A percentile compares a stretch with the other conserved stretches of the same genome.
These are phyloP conservation scores for Anguilla japonica DNA, from an alignment of 2,113 vertebrate genomes.

Conservation along the genomic window DNA sequence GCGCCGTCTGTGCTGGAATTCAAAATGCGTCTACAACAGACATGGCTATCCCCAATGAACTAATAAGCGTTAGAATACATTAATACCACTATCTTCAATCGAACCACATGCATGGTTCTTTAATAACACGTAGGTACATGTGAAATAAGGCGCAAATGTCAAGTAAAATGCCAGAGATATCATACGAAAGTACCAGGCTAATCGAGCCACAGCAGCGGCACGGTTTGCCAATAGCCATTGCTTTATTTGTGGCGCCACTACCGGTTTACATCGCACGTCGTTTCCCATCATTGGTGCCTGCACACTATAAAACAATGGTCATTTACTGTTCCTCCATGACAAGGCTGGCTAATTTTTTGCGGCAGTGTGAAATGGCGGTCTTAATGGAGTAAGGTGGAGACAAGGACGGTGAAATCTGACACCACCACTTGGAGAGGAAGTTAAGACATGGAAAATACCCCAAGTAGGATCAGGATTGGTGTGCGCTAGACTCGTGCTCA, in stretches of 20 bases:
- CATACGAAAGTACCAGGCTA: background rate
- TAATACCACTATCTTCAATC: too few relatives aligned
- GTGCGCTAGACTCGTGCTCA: background rate
- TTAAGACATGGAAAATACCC: conserved; percentile 41
- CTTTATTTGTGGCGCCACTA: conserved; percentile 12
- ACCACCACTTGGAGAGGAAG: conserved; percentile 14
- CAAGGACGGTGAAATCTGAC: conserved; percentile 43
- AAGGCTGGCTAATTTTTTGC: conserved; percentile 34
- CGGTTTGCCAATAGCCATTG: too few relatives aligned
- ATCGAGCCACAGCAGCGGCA: too few relatives aligned
- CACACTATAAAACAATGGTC: conserved; percentile 37
- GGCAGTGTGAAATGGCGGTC: conserved; percentile 66
- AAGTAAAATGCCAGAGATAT: background rate
- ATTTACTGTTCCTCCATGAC: conserved; percentile 58
- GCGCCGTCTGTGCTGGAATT: too few relatives aligned
- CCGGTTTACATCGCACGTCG: background rate
- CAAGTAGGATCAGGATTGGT: conserved; percentile 43
- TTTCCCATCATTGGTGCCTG: background rate
- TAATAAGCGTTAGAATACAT: too few relatives aligned
- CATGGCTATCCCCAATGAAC: too few relatives aligned
- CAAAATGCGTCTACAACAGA: too few relatives aligned
- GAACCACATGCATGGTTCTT: too few relatives aligned
- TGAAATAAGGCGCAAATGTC: too few relatives aligned
- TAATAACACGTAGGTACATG: too few relatives aligned
- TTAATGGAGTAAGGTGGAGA: conserved; percentile 35